A percentile compares a stretch with the other conserved stretches of the same genome.
Evolutionary conservation across 2,888 invertebrate species (phyloP).

Genomic region (Agrochola macilenta): DNA sequence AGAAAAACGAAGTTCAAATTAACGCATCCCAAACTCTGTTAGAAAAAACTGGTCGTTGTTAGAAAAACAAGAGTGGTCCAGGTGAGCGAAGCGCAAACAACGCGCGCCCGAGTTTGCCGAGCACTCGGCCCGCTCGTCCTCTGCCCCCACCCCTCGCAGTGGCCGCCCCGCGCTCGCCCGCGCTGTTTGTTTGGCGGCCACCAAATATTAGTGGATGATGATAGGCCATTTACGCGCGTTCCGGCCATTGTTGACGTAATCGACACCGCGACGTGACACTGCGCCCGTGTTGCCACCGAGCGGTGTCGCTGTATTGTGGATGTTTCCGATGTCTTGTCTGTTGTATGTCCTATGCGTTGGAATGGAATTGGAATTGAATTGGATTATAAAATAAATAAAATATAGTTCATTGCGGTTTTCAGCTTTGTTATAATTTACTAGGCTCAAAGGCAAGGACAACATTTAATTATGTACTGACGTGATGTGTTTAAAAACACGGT

Average conservation of each 20-base stretch:
- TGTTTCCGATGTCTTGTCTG: not conserved
- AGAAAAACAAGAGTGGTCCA: constrained; percentile 80
- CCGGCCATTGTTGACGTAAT: constrained; percentile 72
- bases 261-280: constrained; percentile 58
- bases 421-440: not conserved
- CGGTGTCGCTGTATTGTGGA: not conserved
- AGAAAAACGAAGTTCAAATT: constrained; percentile 81
- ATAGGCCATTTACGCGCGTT: constrained; percentile 81
- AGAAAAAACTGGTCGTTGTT: constrained; percentile 76
- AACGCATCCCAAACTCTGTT: constrained; percentile 78
- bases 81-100: constrained; percentile 73
- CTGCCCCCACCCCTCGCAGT: not conserved
- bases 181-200: constrained; percentile 60
- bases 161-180: not conserved
- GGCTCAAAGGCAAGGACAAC: no score
- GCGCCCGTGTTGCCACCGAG: constrained; percentile 6
- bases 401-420: not conserved
- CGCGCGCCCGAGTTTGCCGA: constrained; percentile 69
- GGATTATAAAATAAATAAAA: not conserved
- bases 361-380: not conserved
- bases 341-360: not conserved
- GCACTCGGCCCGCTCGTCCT: constrained; percentile 61
- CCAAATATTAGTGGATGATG: constrained; percentile 85
- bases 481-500: no score
- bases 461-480: no score